Conservation (phyloP, 2,797 vertebrate species). For the Malacoctenus gilli region DNA sequence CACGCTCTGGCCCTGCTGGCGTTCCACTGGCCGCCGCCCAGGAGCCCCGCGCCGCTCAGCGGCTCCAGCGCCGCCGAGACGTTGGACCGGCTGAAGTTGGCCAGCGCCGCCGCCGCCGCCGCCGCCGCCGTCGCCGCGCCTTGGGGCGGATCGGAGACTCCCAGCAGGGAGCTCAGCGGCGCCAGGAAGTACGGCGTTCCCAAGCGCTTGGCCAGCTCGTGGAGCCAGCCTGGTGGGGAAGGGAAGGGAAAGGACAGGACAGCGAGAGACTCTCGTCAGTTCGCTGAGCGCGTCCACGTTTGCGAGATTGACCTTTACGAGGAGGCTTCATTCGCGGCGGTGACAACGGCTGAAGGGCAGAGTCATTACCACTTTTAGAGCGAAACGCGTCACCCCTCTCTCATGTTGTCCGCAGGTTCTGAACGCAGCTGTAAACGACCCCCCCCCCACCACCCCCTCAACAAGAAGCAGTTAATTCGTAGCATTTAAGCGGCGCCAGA, state of each 20-base stretch:
- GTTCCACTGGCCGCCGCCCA: constrained; percentile 62
- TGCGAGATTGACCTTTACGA: constrained; percentile 45
- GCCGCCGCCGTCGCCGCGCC: constrained; percentile 35
- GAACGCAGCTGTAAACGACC: too few relatives aligned
- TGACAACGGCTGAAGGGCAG: constrained; percentile 31
- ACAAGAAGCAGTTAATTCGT: too few relatives aligned
- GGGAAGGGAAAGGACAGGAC: constrained; percentile 11
- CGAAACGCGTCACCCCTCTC: too few relatives aligned
- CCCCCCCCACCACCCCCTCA: too few relatives aligned
- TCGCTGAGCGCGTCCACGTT: constrained; percentile 27
- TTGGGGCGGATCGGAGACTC: constrained; percentile 60
- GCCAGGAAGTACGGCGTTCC: constrained; percentile 84
- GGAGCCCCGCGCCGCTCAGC: constrained; percentile 14
- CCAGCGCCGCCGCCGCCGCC: constrained; percentile 44
- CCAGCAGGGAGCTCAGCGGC: constrained; percentile 73
- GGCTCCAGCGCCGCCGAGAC: constrained; percentile 48
- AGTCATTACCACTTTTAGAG: too few relatives aligned
- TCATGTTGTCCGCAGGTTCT: too few relatives aligned
- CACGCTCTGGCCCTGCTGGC: constrained; percentile 51
- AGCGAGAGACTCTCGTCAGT: constrained; percentile 37
- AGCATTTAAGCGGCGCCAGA: too few relatives aligned
- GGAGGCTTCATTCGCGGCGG: constrained; percentile 34
- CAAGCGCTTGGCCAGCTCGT: constrained; percentile 85
- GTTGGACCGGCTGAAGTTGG: constrained; percentile 71
- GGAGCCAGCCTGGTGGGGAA: constrained; percentile 83